These are phyloP conservation scores for Mellilla xanthometata DNA, from an alignment of 2,888 invertebrate genomes.

Conservation along the genomic window DNA sequence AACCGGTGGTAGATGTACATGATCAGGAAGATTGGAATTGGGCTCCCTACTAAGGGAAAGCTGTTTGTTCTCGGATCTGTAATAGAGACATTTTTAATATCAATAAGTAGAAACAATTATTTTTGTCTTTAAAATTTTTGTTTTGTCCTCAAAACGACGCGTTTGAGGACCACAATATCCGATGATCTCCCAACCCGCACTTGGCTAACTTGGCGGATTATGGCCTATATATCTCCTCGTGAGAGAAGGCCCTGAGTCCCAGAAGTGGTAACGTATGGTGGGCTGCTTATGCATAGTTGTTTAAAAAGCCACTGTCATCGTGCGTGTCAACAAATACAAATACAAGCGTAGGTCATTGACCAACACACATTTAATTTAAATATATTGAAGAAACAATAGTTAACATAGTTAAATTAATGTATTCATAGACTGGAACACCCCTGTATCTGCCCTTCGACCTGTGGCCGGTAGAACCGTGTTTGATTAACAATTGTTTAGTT, in stretches of 20 bases:
- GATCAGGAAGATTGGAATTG: constrained; percentile 68
- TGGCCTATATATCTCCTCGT: too few relatives aligned
- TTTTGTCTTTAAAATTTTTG: too few relatives aligned
- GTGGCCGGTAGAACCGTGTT: neutral
- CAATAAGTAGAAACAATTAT: too few relatives aligned
- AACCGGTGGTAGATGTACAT: constrained; percentile 79
- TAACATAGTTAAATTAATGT: neutral
- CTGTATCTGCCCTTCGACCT: neutral
- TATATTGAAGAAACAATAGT: neutral
- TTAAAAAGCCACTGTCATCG: neutral
- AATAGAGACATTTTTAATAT: too few relatives aligned
- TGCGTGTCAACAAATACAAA: too few relatives aligned
- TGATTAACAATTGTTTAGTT: neutral
- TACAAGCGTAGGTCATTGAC: neutral
- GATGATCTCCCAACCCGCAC: too few relatives aligned
- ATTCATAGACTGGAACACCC: constrained; percentile 6
- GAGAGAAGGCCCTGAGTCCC: too few relatives aligned
- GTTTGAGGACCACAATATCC: too few relatives aligned
- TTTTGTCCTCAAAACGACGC: too few relatives aligned
- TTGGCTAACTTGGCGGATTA: too few relatives aligned
- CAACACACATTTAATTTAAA: neutral
- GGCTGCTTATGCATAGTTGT: too few relatives aligned
- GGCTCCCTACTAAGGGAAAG: constrained; percentile 75
- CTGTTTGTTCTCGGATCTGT: constrained; percentile 84
- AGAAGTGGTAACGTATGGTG: too few relatives aligned